Percentiles rank a stretch among this genome's conserved stretches.
phyloP scores from a whole-genome alignment of 2,113 vertebrate genomes.

The Nibea albiflora region DNA sequence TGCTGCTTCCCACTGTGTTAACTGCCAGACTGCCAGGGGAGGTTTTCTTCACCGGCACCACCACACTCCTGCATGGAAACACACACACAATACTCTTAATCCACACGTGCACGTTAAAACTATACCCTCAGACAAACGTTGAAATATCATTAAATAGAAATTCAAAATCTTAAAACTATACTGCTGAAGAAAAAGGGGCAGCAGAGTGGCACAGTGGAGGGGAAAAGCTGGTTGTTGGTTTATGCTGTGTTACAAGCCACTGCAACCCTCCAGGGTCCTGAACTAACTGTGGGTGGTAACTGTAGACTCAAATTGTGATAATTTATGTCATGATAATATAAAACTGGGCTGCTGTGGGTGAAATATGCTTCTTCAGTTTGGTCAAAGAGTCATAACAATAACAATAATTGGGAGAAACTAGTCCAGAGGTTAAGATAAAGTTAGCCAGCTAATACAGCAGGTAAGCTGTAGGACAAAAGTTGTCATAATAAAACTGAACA shows the following conservation, averaged over 20 bases:
- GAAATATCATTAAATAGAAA: background rate
- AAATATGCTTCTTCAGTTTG: background rate
- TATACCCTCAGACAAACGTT: background rate
- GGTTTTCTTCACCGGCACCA: constrained; percentile 95
- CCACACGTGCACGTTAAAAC: background rate
- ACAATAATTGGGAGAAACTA: background rate
- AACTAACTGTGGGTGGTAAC: background rate
- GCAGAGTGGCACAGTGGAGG: background rate
- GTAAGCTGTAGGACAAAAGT: background rate
- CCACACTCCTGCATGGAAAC: constrained; percentile 88
- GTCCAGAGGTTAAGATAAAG: background rate
- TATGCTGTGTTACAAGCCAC: background rate
- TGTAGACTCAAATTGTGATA: background rate
- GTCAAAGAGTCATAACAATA: background rate
- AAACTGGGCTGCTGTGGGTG: background rate
- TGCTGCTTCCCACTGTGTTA: constrained; percentile 88
- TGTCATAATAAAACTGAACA: background rate
- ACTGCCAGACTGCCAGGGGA: constrained; percentile 90
- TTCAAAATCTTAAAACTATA: background rate
- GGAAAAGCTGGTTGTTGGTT: background rate
- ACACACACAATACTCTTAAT: constrained; percentile 14
- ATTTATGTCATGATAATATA: no score
- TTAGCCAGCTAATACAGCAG: background rate
- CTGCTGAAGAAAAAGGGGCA: background rate
- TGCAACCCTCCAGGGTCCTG: background rate